These are phyloP conservation scores for Pampus argenteus DNA, from an alignment of 2,797 vertebrate species.

Conservation along the genomic window DNA sequence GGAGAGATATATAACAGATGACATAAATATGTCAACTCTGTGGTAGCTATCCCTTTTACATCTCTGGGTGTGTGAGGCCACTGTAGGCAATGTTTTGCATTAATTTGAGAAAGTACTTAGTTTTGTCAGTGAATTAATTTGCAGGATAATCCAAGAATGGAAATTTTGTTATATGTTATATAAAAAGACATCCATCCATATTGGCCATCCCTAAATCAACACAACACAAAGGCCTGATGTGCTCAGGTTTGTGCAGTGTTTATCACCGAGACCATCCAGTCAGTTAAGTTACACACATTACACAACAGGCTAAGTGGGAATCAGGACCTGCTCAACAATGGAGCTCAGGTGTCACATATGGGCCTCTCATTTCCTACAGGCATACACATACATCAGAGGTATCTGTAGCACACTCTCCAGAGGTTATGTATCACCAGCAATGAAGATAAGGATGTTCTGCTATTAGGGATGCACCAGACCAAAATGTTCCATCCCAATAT, in stretches of 20 bases:
- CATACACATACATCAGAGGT: constrained; percentile 17
- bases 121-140: neutral
- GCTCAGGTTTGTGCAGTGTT: constrained; percentile 9
- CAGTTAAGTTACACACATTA: constrained; percentile 37
- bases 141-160: too few species aligned
- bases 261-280: constrained; percentile 11
- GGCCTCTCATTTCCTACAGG: constrained; percentile 31
- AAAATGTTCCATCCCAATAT: neutral
- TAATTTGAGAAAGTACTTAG: neutral
- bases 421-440: neutral
- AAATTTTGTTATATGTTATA: accelerated
- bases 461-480: neutral
- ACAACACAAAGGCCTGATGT: neutral
- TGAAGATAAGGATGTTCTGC: neutral
- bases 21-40: too few species aligned
- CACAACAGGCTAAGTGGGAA: constrained; percentile 33
- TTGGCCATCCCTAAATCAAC: neutral
- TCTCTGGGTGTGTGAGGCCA: neutral
- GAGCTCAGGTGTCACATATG: constrained; percentile 36
- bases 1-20: too few species aligned
- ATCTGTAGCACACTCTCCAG: constrained; percentile 25
- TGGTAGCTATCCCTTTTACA: neutral
- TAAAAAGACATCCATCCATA: neutral
- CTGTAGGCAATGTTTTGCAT: neutral
- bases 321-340: constrained; percentile 43